phyloP scores from a whole-genome alignment of 2,797 vertebrate species.

The Euphonia xanthogaster region DNA sequence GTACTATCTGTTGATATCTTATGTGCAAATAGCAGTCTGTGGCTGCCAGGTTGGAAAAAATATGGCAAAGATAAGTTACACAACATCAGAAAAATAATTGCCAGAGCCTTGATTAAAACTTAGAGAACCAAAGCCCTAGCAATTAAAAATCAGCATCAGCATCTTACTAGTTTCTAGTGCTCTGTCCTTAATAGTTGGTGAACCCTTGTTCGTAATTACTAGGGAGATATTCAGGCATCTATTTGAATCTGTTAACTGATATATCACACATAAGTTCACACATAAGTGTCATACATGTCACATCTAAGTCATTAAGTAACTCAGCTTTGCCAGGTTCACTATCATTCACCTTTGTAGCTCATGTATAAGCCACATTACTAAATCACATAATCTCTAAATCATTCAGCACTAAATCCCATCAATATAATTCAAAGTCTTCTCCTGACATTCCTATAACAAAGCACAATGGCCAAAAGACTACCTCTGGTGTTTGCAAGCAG shows the following conservation, averaged over 20 bases:
- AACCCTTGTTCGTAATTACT: neutral
- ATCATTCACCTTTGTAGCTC: neutral
- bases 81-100: neutral
- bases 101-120: neutral
- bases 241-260: neutral
- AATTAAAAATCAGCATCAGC: neutral
- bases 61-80: neutral
- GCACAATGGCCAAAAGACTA: neutral
- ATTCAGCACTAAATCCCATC: neutral
- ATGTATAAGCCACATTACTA: neutral
- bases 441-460: neutral
- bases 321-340: neutral
- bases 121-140: neutral
- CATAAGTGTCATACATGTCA: neutral
- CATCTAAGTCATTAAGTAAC: neutral
- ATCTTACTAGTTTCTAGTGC: neutral
- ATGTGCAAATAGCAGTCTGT: neutral
- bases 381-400: neutral
- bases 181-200: neutral
- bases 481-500: neutral
- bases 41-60: neutral
- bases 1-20: neutral
- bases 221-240: neutral
- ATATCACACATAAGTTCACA: neutral
- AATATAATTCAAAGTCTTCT: neutral